Base-by-base conservation (phyloP, 2,888 invertebrate species). In the Eumerus sabulonum region DNA sequence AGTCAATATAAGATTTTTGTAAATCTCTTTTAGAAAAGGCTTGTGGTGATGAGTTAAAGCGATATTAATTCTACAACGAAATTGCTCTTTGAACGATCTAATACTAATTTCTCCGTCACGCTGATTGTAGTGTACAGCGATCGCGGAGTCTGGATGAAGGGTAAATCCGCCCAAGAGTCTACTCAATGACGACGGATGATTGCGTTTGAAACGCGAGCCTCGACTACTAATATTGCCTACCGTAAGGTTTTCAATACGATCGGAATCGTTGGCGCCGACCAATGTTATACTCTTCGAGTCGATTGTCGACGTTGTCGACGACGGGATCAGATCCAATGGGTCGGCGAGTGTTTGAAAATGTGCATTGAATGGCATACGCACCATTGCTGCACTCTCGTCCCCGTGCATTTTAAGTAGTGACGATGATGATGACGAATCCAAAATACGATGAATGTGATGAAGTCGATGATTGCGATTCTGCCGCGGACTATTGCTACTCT, bases 81-180 rank as follows among this genome's bases (percentile, higher is more conserved):
- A 87, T 83, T 87, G 88, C 82, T 87, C 86, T 83, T 86, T 87
- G 79, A 86, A 88, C 72, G 87, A 86, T 47, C 87, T 87, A 82
- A 85, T 85, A 84, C 86, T 88, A 72, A 88, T 86, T 83, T 88
- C 86, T 17, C 86, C 86, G 63, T 85, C 85, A 82, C 86, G 86
- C 83, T 86, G 86, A 82, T 87, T 88, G 81, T 86, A 87, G 56
- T 84, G 85, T 59, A 87, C 71, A 74, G 86, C 87, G 68, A 86
- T 85, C 68, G 87, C 85, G 63, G 72, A 85, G 57, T 87, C 86
- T 76, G 87, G 85, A 62, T 87, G 84, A 82, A 87, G 87, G 73
- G 85, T 84, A 63, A 87, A 87, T 45, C 86, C 87, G 68, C 87
- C 86, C 47, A 86, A 85, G 50, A 85, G 83, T 53, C 68, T 63